These are phyloP conservation scores for Pseudorectes ferrugineus DNA, from an alignment of 2,113 vertebrate genomes.

Conservation along the genomic window DNA sequence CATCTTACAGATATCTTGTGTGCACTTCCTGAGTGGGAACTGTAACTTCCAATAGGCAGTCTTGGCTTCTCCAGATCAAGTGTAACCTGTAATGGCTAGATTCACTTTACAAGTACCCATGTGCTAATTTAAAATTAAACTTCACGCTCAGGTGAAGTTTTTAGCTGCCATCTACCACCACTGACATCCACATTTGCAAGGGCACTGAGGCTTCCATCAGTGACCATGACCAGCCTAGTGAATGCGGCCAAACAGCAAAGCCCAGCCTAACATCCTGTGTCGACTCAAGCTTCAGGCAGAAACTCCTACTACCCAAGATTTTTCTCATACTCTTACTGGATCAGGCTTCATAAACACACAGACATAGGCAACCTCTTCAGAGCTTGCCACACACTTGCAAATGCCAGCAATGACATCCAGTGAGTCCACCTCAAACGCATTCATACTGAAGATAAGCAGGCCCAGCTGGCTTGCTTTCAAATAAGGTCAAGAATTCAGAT, in stretches of 20 bases:
- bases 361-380: not conserved
- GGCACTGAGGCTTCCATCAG: not conserved
- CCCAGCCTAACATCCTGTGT: not conserved
- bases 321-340: not conserved
- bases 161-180: not conserved
- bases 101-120: not conserved
- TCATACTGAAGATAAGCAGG: not conserved
- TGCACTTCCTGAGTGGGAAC: not conserved
- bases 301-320: not conserved
- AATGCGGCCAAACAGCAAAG: not conserved
- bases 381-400: not conserved
- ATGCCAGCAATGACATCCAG: not conserved
- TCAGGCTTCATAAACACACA: not conserved
- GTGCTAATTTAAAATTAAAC: not conserved
- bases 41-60: not conserved
- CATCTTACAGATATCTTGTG: not conserved
- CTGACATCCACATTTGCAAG: rapidly evolving
- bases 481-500: not conserved
- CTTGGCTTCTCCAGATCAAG: not conserved
- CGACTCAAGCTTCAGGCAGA: not conserved
- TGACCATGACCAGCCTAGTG: rapidly evolving
- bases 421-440: not conserved
- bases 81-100: not conserved
- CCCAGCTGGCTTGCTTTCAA: not conserved
- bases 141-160: not conserved